A percentile compares a stretch with the other conserved stretches of the same genome.
Conservation (phyloP, 2,888 invertebrate species). For the Trichogramma dendrolimi region DNA sequence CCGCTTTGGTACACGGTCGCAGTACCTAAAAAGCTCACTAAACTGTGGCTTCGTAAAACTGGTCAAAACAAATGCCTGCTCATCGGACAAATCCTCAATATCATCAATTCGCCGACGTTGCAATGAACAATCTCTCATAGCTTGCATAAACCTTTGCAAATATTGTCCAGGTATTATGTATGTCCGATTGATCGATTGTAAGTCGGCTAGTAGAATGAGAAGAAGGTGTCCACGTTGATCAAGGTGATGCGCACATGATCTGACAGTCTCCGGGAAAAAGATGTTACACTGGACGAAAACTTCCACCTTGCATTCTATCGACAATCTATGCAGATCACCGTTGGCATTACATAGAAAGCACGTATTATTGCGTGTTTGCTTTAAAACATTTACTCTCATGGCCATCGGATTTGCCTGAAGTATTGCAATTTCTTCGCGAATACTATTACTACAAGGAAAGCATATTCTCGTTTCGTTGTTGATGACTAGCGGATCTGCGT, state of each 20-base stretch:
- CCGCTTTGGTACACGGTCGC: too few relatives aligned
- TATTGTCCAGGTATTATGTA: slow-evolving; percentile 14
- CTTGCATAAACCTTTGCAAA: slow-evolving; percentile 11
- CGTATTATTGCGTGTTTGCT: slow-evolving; percentile 12
- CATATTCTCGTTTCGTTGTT: background rate
- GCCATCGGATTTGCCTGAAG: slow-evolving; percentile 7
- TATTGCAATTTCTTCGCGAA: background rate
- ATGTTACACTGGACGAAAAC: slow-evolving; percentile 17
- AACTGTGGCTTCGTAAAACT: too few relatives aligned
- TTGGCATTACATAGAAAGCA: slow-evolving; percentile 20
- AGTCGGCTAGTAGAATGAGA: too few relatives aligned
- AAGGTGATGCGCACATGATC: slow-evolving; percentile 25
- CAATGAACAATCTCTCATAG: too few relatives aligned
- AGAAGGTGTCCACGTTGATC: too few relatives aligned
- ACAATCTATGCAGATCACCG: slow-evolving; percentile 17
- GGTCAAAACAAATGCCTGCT: too few relatives aligned
- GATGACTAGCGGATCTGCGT: background rate
- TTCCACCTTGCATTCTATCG: slow-evolving; percentile 13
- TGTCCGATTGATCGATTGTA: too few relatives aligned
- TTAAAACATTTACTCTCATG: slow-evolving; percentile 17
- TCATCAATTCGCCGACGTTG: too few relatives aligned
- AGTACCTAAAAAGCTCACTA: too few relatives aligned
- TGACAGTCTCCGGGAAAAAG: slow-evolving; percentile 17
- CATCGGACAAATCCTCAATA: too few relatives aligned
- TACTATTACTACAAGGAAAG: background rate